Evolutionary conservation across 1,140 invertebrate species (phyloP), one percentile per base, ranked within the genome.

Genomic region (Drosophila pallidifrons): DNA sequence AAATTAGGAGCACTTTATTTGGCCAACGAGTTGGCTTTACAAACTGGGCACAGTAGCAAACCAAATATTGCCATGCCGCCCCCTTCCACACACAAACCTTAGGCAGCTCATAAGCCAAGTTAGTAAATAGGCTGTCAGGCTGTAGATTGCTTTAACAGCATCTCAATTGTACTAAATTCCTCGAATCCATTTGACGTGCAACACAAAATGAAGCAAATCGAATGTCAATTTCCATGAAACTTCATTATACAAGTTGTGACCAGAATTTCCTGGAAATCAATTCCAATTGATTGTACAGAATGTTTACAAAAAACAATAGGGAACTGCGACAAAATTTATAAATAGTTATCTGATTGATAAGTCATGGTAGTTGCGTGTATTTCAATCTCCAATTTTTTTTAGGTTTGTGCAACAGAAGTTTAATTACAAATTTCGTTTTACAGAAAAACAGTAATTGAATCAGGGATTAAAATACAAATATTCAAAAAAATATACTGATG

Each of bases 1-100:
- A 70, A 75, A 75, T 75, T 51, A 58, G 20, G 28, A 41, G 45
- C 67, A 70, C 61, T 71, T 76, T 71, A 65, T 72, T 71, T 65
- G 41, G 30, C 15, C 52, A 54, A 35, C 51, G 28, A 32, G 51
- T 54, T 54, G 51, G 51, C 11, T 30, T 38, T 7, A 30, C 6
- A 51, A 20, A 5, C 20, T 2, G 28, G 28, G 1, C 28, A 16
- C 30, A 28, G 10, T 11, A 11, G 2, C 5, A 6, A 7, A 2
- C 5, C 11, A 54, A 43, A 43, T 43, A 43, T 13, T 13, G 30
- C 30, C 30, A 35, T 8, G 6, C 35, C 35, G 3, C 1, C 7
- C 20, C 20, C 20, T 25, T 25, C 20, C 20, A 25, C 0, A 32
- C 35, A 38, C 35, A 3, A 10, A 38, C 35, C 35, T 8, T 38